A percentile compares a stretch with the other conserved stretches of the same genome.
phyloP scores from a whole-genome alignment of 2,797 vertebrate genomes.

The Gadopsis bispinosus region DNA sequence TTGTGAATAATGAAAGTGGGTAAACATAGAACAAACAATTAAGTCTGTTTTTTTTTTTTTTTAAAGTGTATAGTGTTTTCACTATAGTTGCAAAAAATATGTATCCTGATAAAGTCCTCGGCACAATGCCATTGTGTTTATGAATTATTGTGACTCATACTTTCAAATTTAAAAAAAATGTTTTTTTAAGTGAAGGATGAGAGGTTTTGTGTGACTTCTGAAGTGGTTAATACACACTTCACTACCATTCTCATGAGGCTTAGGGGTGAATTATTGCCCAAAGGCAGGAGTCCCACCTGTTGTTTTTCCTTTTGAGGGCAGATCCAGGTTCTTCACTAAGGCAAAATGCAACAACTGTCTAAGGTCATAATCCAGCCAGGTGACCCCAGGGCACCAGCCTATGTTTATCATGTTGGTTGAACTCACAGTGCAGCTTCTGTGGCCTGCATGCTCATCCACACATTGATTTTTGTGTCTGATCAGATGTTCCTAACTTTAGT shows the following conservation, averaged over 20 bases:
- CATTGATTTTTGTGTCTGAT: conserved; percentile 11
- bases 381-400: conserved; percentile 31
- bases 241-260: conserved; percentile 13
- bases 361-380: conserved; percentile 16
- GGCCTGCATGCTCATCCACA: conserved; percentile 11
- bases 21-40: no score
- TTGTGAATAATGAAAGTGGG: neutral
- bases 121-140: conserved; percentile 25
- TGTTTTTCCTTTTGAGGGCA: conserved; percentile 35
- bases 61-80: neutral
- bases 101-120: conserved; percentile 15
- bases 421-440: conserved; percentile 11
- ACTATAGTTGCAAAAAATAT: conserved; percentile 55
- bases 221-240: conserved; percentile 4
- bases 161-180: no score
- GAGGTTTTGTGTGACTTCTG: neutral
- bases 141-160: conserved; percentile 15
- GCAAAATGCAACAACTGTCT: conserved; percentile 32
- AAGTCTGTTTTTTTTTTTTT: conserved; percentile 17
- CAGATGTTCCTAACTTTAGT: conserved; percentile 1
- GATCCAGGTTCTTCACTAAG: conserved; percentile 14
- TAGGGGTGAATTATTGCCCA: conserved; percentile 15
- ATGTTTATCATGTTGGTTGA: conserved; percentile 51
- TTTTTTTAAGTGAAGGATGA: neutral
- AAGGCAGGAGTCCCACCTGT: conserved; percentile 21